These are phyloP conservation scores for Dromococcyx pavoninus DNA, from an alignment of 2,797 vertebrate species.

Conservation along the genomic window DNA sequence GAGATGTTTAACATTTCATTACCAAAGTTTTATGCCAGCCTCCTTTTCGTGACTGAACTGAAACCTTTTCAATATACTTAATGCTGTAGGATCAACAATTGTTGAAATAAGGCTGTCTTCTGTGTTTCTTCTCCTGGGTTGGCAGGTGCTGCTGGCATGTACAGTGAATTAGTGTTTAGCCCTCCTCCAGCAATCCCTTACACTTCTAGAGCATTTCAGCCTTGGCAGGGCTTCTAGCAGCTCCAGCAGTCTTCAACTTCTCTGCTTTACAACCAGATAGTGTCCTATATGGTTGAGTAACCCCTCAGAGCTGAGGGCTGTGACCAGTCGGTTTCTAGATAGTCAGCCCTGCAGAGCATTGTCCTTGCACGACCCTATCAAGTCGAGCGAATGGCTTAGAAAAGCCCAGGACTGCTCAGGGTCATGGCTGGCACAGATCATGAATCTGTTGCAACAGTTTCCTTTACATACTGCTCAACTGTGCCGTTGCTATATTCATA, in stretches of 20 bases:
- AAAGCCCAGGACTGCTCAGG: neutral
- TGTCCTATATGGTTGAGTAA: neutral
- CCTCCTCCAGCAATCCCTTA: neutral
- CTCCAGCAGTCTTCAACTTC: neutral
- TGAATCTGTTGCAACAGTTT: neutral
- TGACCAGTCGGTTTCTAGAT: neutral
- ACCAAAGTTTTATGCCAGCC: neutral
- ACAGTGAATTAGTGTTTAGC: neutral
- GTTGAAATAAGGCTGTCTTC: neutral
- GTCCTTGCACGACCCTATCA: fast-evolving
- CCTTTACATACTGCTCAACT: neutral
- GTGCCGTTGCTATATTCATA: neutral
- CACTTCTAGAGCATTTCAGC: neutral
- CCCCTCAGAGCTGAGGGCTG: neutral
- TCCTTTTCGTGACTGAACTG: neutral
- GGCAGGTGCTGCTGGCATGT: neutral
- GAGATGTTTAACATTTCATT: slow-evolving; percentile 31
- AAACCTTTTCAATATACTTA: neutral
- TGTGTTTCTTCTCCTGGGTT: neutral
- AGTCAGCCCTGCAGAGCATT: neutral
- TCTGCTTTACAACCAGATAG: neutral
- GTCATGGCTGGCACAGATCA: neutral
- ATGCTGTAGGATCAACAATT: neutral
- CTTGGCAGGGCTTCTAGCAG: neutral
- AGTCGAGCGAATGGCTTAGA: neutral